These are phyloP conservation scores for Notolepis coatsorum DNA, from an alignment of 2,797 vertebrate species.

Conservation along the genomic window DNA sequence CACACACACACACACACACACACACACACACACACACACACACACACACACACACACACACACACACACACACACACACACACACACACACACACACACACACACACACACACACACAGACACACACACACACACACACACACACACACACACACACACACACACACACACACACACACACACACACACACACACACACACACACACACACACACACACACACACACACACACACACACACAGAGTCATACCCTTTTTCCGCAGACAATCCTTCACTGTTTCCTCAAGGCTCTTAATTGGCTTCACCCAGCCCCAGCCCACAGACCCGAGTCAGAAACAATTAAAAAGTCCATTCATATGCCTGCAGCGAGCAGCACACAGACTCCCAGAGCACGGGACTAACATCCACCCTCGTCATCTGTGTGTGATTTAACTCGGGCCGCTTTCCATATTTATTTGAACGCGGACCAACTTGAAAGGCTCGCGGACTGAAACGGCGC, in stretches of 20 bases:
- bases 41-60: slow-evolving; percentile 2
- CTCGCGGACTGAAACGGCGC: slow-evolving; percentile 73
- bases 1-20: background rate
- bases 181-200: background rate
- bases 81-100: slow-evolving; percentile 34
- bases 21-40: background rate
- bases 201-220: slow-evolving; percentile 21
- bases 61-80: slow-evolving; percentile 9
- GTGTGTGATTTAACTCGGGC: slow-evolving; percentile 91
- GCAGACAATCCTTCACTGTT: slow-evolving; percentile 85
- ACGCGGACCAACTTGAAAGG: slow-evolving; percentile 87
- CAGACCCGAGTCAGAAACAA: slow-evolving; percentile 89
- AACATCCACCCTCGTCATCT: slow-evolving; percentile 90
- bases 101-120: background rate
- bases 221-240: slow-evolving; percentile 20
- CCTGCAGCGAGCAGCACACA: slow-evolving; percentile 85
- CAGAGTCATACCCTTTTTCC: slow-evolving; percentile 82
- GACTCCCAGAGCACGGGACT: slow-evolving; percentile 83
- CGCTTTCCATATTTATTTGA: slow-evolving; percentile 93
- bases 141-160: background rate
- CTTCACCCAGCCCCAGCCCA: slow-evolving; percentile 87
- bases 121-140: background rate
- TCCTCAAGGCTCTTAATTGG: slow-evolving; percentile 88
- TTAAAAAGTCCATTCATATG: slow-evolving; percentile 94
- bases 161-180: background rate